Evolutionary conservation across 2,888 invertebrate species (phyloP), one percentile per base, ranked within the genome.

Genomic region (Abscondita cerata): DNA sequence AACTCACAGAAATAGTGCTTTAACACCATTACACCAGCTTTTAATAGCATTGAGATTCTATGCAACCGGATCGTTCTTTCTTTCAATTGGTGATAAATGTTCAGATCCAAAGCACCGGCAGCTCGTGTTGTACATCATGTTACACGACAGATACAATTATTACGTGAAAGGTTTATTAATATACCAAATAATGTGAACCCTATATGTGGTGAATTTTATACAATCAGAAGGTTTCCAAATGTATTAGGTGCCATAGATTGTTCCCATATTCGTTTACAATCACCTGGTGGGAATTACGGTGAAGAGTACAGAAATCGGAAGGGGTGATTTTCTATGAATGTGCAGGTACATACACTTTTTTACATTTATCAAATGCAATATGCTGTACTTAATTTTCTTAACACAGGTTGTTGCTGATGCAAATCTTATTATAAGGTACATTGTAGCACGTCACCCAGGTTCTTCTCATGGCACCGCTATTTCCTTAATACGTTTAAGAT

Each of bases 271-370:
- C 44, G n/a, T 18, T 16, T 44, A 44, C 15, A 16, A 9, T 44
- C 44, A 13, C 44, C 20, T 38, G 52, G 52, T 34, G 70, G 71
- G 48, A 59, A 70, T 9, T 53, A 71, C 60, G 68, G 68, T 38
- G 72, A 74, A 63, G 50, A 67, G 12, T 73, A 67, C 44, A 20
- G 71, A 50, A 74, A 75, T 54, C 52, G 70, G 31, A 74, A 73
- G 62, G 68, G 68, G 1, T 71, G 62, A 44, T 74, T 74, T 66
- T 73, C 72, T 13, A 36, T 74, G 0, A 75, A 75, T 59, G 70
- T 74, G 15, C n/a, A n/a, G n/a, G n/a, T n/a, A n/a, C n/a, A n/a
- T n/a, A n/a, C n/a, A n/a, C n/a, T n/a, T n/a, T n/a, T n/a, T n/a
- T n/a, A n/a, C n/a, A n/a, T n/a, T n/a, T n/a, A n/a, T n/a, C n/a